phyloP scores from a whole-genome alignment of 2,888 invertebrate species.

The Nebria salina region DNA sequence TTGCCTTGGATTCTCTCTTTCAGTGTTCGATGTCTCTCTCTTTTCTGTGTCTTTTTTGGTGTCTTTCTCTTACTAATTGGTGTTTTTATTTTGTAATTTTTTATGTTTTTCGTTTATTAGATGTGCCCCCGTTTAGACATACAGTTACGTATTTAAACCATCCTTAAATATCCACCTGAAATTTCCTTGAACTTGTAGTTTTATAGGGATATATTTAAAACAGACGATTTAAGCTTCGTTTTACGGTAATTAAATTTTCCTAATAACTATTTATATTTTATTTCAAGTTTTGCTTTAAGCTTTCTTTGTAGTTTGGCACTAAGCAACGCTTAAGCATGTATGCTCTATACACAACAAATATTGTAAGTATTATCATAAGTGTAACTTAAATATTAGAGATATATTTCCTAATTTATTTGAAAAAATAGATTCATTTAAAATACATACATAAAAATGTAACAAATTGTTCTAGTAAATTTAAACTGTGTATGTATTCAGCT shows the following conservation, averaged over 20 bases:
- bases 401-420: too few species aligned
- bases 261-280: conserved; percentile 7
- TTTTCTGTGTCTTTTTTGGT: not conserved
- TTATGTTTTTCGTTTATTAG: not conserved
- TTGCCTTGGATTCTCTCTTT: not conserved
- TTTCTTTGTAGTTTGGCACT: conserved; percentile 9
- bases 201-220: not conserved
- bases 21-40: not conserved
- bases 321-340: conserved; percentile 34
- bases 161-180: not conserved
- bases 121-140: not conserved
- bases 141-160: not conserved
- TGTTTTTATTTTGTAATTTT: not conserved
- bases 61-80: not conserved
- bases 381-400: conserved; percentile 6
- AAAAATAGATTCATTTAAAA: too few species aligned
- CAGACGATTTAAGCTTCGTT: conserved; percentile 1
- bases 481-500: too few species aligned
- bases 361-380: conserved; percentile 27
- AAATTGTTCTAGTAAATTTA: too few species aligned
- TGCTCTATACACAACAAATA: conserved; percentile 31
- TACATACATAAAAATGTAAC: not conserved
- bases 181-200: not conserved
- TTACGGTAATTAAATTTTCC: not conserved
- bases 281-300: not conserved